Base-by-base conservation (phyloP, 2,797 vertebrate genomes). In the Neosilurus mollespiculum region DNA sequence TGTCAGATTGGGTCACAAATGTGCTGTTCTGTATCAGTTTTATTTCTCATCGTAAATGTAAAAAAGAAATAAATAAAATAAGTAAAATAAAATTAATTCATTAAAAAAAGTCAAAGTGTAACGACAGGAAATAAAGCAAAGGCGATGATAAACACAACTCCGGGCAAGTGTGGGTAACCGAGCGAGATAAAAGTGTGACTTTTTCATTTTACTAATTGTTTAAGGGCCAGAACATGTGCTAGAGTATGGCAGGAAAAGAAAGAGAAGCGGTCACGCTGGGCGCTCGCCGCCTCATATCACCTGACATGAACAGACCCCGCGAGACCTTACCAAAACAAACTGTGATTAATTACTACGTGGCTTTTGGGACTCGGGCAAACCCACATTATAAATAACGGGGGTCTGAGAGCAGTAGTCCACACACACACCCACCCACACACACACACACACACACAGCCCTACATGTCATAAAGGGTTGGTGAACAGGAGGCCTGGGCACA, bases 311-410 rank as follows among this genome's bases (percentile, higher is more conserved):
- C 78, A 86, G 87, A 86, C 81, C 66, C 85, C 67, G 34, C 51
- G 37, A 89, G 89, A 80, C 75, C 86, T 89, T 88, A 90, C 88
- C 90, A 93, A 94, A 94, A 92, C 88, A 93, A 93, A 93, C 91
- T 86, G 83, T 88, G 87, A 93, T 93, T 92, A 89, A 93, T 93
- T 92, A 91, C 90, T 66, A 82, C 24, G 53, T 86, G 89, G 91
- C 86, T 91, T 87, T 84, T 83, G 80, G 86, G 90, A 91, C 80
- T 72, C 9, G 53, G 84, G 91, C 87, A 86, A 84, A 69, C 53
- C 56, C 65, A 34, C 49, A 84, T 87, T 91, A 93, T 93, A 93
- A 94, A 94, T 93, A 93, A 92, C 88, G 83, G 49, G 90, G 56
- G 88, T 88, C 87, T 72, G 84, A 86, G 83, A 91, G 88, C 90